Base-by-base conservation (phyloP, 2,888 invertebrate species). In the Eupsilia transversa region DNA sequence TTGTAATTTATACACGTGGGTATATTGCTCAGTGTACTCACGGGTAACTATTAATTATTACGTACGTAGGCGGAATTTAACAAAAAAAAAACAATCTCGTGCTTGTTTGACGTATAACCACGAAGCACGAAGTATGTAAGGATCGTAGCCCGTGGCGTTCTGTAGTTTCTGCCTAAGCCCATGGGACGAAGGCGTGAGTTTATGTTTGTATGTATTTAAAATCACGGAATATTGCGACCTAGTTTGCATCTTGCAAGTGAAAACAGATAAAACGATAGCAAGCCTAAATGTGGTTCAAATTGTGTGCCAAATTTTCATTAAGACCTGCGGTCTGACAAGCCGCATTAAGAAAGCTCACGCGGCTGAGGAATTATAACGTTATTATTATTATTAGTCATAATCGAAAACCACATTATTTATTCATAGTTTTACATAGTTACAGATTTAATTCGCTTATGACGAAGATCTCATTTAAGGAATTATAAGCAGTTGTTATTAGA, bases 1-100 rank as follows among this genome's bases (percentile, higher is more conserved):
- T 87, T 88, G 78, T 87, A 91, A 90, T 91, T 91, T 89, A 82
- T 82, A 74, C 78, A 79, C 72, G 79, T 80, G 67, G 82, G 80
- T 86, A 83, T 83, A 65, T 63, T 64, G 17, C 72, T 33, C 33
- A 60, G 27, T 60, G 23, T 33, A 33, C 14, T 57, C 12, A 46
- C 56, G 35, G 35, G 23, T 12, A 46, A 56, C 43, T 27, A 38
- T 57, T 56, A 23, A 56, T 68, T 69, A 35, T 38, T 30, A 46
- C 17, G 4, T 46, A 2, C 38, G 10, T 7, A 27, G 20, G 23
- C 33, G 67, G 49, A 49, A 49, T 23, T 49, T 49, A 23, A 49
- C 49, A 49, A 49, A 49, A 2, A 23, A 9, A 20, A 20, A 20
- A 46, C 6, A 43, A 3, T 14, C 20, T 0, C 46, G 46, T 46